A percentile compares a stretch with the other conserved stretches of the same genome.
Evolutionary conservation across 2,888 invertebrate genomes (phyloP).

Genomic region (Aplocera efformata): DNA sequence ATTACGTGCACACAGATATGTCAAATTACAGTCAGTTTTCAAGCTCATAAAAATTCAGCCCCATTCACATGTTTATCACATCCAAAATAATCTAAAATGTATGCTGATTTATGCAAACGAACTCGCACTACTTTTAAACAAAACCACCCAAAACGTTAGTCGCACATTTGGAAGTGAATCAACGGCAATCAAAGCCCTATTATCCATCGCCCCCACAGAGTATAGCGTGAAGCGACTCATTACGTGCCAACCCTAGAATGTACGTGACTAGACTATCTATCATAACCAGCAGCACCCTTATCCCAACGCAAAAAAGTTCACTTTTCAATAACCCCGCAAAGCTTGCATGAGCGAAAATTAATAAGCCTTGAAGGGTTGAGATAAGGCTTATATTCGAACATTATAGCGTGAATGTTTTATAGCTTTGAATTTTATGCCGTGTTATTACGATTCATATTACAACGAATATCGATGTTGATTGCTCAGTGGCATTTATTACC

Average conservation of each 20-base stretch:
- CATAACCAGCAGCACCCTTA: constrained; percentile 5
- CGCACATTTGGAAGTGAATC: constrained; percentile 23
- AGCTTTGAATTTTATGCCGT: constrained; percentile 4
- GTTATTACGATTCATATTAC: constrained; percentile 5
- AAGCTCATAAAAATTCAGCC: too few species aligned
- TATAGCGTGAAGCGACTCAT: constrained; percentile 25
- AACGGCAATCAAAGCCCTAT: constrained; percentile 28
- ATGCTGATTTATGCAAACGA: constrained; percentile 3
- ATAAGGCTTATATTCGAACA: constrained; percentile 11
- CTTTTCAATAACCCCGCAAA: constrained; percentile 11
- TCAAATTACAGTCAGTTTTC: too few species aligned
- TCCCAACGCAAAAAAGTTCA: constrained; percentile 17
- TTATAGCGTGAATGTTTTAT: not conserved
- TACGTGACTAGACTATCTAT: constrained; percentile 23
- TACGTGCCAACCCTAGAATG: constrained; percentile 20
- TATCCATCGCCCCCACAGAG: constrained; percentile 18
- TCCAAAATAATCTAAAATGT: too few species aligned
- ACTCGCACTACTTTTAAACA: constrained; percentile 5
- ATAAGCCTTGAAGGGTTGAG: constrained; percentile 13
- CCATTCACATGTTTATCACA: too few species aligned
- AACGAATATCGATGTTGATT: constrained; percentile 4
- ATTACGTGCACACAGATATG: too few species aligned
- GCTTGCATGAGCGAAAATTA: constrained; percentile 6
- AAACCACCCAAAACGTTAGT: constrained; percentile 16
- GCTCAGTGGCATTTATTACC: constrained; percentile 4